phyloP scores from a whole-genome alignment of 2,888 invertebrate species.

The Orthosia cruda region DNA sequence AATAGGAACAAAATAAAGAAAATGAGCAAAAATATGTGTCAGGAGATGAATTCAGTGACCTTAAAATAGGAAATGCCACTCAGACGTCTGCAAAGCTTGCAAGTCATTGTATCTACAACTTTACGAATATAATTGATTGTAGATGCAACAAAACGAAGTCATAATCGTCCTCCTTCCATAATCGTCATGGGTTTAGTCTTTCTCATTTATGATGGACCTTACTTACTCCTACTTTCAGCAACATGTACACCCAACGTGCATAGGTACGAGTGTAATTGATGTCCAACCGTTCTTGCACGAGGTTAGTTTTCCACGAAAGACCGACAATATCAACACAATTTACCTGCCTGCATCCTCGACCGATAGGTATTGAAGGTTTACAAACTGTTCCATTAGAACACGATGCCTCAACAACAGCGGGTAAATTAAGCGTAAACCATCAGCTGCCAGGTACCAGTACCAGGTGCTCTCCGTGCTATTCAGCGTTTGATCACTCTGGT shows the following conservation, averaged over 20 bases:
- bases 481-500: background rate
- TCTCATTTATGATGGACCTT: too few species aligned
- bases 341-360: too few species aligned
- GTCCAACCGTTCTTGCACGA: background rate
- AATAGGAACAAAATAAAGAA: background rate
- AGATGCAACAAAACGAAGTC: too few species aligned
- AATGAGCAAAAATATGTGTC: background rate
- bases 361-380: too few species aligned
- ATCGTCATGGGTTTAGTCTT: too few species aligned
- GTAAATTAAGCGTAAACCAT: constrained; percentile 53
- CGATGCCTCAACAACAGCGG: background rate
- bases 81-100: background rate
- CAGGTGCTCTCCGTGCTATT: background rate
- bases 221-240: too few species aligned
- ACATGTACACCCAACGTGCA: too few species aligned
- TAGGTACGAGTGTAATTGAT: too few species aligned
- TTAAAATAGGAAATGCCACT: background rate
- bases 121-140: too few species aligned
- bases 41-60: background rate
- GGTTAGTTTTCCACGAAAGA: background rate
- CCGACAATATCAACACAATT: too few species aligned
- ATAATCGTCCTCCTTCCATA: too few species aligned
- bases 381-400: constrained; percentile 17
- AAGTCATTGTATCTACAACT: too few species aligned
- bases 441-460: background rate